A percentile compares a stretch with the other conserved stretches of the same genome.
Conservation (phyloP, 1,140 invertebrate genomes). For the Brachionus paranguensis region DNA sequence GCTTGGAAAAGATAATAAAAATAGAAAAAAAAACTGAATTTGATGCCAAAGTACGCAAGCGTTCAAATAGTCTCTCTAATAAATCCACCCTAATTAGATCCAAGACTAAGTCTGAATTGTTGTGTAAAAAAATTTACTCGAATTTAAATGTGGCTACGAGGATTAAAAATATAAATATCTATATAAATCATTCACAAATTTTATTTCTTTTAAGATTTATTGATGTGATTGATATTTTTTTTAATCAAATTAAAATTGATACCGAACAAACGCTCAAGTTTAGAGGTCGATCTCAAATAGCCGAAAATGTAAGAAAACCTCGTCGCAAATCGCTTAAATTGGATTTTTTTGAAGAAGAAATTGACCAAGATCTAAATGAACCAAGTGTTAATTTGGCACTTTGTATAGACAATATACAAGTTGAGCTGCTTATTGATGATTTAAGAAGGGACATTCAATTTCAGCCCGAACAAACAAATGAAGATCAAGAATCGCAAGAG, state of each 20-base stretch:
- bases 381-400: not conserved
- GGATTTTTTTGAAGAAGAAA: not conserved
- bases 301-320: not conserved
- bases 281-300: not conserved
- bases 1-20: not conserved
- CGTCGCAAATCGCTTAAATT: not conserved
- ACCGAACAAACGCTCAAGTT: conserved; percentile 6
- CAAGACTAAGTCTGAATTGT: not conserved
- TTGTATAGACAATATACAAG: not conserved
- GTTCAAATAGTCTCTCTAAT: not conserved
- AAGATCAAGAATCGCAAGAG: not conserved
- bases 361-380: not conserved
- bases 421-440: conserved; percentile 7
- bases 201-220: conserved; percentile 24
- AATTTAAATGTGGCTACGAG: conserved; percentile 8
- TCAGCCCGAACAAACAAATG: not conserved
- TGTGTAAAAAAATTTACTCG: conserved; percentile 29
- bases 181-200: conserved; percentile 4
- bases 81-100: not conserved
- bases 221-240: conserved; percentile 3
- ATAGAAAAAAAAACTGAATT: not conserved
- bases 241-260: conserved; percentile 20
- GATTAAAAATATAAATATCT: not conserved
- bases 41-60: not conserved
- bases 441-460: not conserved